Percentiles rank a stretch among this genome's conserved stretches.
These are phyloP conservation scores for Argentina silus DNA, from an alignment of 2,797 vertebrate species.

Conservation along the genomic window DNA sequence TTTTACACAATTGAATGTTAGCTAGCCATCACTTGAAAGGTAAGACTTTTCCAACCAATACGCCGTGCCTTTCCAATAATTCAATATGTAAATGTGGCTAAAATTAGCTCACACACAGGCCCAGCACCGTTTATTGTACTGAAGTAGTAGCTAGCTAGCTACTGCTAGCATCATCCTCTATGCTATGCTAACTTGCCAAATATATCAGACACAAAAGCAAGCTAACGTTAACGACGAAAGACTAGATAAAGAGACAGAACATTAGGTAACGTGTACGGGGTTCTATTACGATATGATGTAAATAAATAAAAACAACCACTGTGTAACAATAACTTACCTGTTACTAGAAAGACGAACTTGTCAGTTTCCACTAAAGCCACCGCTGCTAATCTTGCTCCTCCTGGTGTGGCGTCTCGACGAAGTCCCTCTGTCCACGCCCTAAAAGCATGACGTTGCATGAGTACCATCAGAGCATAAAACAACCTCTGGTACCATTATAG, in stretches of 20 bases:
- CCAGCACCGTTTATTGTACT: neutral
- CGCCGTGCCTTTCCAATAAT: too few species aligned
- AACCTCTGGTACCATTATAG: too few species aligned
- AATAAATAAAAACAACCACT: neutral
- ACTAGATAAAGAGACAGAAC: too few species aligned
- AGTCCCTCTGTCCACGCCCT: slow-evolving; percentile 62
- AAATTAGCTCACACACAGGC: too few species aligned
- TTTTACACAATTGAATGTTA: neutral
- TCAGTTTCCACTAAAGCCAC: too few species aligned
- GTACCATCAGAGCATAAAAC: too few species aligned
- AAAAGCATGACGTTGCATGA: slow-evolving; percentile 56
- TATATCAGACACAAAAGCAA: too few species aligned
- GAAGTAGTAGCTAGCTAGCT: neutral
- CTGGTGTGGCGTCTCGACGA: too few species aligned
- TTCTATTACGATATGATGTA: neutral
- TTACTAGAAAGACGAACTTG: slow-evolving; percentile 44
- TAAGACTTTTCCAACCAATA: neutral
- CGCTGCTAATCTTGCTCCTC: too few species aligned
- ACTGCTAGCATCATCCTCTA: neutral
- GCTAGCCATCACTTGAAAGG: neutral
- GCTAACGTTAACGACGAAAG: too few species aligned
- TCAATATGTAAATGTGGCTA: too few species aligned
- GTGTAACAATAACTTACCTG: slow-evolving; percentile 24
- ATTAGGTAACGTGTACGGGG: neutral
- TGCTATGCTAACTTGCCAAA: too few species aligned